These are phyloP conservation scores for Spilogale gracilis DNA, from an alignment of 2,113 vertebrate species.

Conservation along the genomic window DNA sequence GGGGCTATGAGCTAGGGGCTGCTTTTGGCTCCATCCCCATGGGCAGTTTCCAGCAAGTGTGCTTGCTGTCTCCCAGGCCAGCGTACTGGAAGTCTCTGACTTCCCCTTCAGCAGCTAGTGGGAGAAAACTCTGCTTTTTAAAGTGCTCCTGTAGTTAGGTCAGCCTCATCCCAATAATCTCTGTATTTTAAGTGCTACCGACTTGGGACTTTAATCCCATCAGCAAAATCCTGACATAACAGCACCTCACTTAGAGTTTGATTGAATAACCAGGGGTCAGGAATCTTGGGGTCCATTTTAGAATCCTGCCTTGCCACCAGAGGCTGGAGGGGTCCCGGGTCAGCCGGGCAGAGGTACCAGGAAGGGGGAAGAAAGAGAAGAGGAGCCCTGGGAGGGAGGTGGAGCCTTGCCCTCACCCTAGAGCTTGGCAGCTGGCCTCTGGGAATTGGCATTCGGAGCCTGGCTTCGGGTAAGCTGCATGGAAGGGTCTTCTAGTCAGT, in stretches of 20 bases:
- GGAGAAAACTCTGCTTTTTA: not conserved
- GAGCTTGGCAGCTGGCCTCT: not conserved
- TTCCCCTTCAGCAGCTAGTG: not conserved
- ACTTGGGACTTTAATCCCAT: not conserved
- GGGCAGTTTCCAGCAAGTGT: too few species aligned
- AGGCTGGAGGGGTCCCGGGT: not conserved
- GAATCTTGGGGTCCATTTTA: too few species aligned
- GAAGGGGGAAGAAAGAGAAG: not conserved
- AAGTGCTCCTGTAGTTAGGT: not conserved
- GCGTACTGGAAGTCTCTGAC: not conserved
- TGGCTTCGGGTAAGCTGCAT: not conserved
- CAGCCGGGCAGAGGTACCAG: not conserved
- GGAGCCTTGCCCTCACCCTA: not conserved
- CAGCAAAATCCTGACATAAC: not conserved
- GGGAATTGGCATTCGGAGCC: not conserved
- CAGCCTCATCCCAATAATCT: not conserved
- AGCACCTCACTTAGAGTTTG: not conserved
- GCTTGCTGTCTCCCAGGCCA: rapidly evolving
- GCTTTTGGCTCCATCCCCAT: not conserved
- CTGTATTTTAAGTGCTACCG: not conserved
- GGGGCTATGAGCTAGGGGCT: too few species aligned
- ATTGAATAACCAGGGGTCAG: not conserved
- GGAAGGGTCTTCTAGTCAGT: not conserved
- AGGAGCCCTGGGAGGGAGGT: too few species aligned
- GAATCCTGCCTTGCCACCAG: not conserved